Conservation (phyloP, 2,888 invertebrate genomes). For the Acronicta psi region DNA sequence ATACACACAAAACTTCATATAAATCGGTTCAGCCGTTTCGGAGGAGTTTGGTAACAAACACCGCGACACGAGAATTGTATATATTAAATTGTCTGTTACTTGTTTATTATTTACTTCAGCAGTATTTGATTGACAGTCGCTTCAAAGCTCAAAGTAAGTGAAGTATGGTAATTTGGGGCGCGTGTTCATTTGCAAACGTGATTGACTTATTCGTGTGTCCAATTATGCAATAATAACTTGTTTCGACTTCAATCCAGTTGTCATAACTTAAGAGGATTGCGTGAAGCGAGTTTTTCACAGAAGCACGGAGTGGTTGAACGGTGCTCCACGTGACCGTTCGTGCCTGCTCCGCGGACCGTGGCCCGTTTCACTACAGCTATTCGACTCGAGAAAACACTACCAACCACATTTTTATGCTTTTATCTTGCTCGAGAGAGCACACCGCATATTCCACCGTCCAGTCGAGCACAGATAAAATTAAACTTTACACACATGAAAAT, state of each 20-base stretch:
- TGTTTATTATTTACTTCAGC: too few species aligned
- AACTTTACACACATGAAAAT: slow-evolving; percentile 72
- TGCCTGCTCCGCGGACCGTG: slow-evolving; percentile 77
- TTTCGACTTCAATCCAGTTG: slow-evolving; percentile 40
- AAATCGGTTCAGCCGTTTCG: too few species aligned
- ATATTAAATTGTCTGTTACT: too few species aligned
- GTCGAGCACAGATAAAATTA: slow-evolving; percentile 60
- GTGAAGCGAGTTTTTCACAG: slow-evolving; percentile 48
- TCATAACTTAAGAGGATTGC: slow-evolving; percentile 48
- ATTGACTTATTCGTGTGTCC: slow-evolving; percentile 31
- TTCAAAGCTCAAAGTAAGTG: too few species aligned
- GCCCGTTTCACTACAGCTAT: slow-evolving; percentile 87
- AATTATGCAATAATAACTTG: slow-evolving; percentile 50
- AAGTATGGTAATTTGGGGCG: slow-evolving; percentile 32
- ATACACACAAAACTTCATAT: too few species aligned
- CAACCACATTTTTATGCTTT: slow-evolving; percentile 82
- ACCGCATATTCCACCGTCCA: slow-evolving; percentile 51
- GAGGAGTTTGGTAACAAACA: too few species aligned
- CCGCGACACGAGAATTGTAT: too few species aligned
- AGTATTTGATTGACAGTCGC: too few species aligned
- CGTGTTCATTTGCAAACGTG: slow-evolving; percentile 27
- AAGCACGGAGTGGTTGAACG: slow-evolving; percentile 54
- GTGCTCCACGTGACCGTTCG: slow-evolving; percentile 58
- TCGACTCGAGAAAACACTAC: slow-evolving; percentile 80
- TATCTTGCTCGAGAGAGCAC: slow-evolving; percentile 80